phyloP scores from a whole-genome alignment of 2,797 vertebrate genomes.

The Dermochelys coriacea region DNA sequence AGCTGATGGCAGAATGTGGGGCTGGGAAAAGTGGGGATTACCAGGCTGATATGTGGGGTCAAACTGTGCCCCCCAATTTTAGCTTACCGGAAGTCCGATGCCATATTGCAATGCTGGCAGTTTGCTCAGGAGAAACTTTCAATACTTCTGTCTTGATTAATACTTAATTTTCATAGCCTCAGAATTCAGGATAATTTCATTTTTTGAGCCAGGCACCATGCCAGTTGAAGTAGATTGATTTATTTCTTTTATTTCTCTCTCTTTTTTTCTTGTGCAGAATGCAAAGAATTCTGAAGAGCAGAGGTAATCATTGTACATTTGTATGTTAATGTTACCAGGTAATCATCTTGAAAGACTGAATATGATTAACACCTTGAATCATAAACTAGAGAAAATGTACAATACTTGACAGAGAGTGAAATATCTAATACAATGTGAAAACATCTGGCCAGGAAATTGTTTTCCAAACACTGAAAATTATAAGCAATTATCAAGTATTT shows the following conservation, averaged over 20 bases:
- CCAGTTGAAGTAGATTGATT: constrained; percentile 61
- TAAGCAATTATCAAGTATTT: constrained; percentile 78
- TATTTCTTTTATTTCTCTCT: constrained; percentile 46
- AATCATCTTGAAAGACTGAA: constrained; percentile 66
- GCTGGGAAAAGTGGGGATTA: background rate
- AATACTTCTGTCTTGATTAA: constrained; percentile 61
- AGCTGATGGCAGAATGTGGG: background rate
- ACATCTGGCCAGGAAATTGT: constrained; percentile 76
- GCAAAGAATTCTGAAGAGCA: constrained; percentile 50
- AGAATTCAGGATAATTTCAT: constrained; percentile 37
- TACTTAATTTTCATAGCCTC: constrained; percentile 62
- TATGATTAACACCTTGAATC: constrained; percentile 68
- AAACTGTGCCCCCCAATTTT: background rate
- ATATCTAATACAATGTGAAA: constrained; percentile 64
- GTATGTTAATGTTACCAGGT: constrained; percentile 75
- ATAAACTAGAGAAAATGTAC: constrained; percentile 70
- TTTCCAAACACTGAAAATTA: constrained; percentile 77
- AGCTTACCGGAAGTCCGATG: background rate
- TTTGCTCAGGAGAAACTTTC: constrained; percentile 39
- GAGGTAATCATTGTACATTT: constrained; percentile 68
- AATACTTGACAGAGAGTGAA: constrained; percentile 47
- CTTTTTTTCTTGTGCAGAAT: constrained; percentile 56
- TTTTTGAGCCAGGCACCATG: constrained; percentile 26
- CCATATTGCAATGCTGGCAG: background rate
- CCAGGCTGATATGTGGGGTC: background rate